These are phyloP conservation scores for Drosophila parvula DNA, from an alignment of 1,140 invertebrate genomes.

Conservation along the genomic window DNA sequence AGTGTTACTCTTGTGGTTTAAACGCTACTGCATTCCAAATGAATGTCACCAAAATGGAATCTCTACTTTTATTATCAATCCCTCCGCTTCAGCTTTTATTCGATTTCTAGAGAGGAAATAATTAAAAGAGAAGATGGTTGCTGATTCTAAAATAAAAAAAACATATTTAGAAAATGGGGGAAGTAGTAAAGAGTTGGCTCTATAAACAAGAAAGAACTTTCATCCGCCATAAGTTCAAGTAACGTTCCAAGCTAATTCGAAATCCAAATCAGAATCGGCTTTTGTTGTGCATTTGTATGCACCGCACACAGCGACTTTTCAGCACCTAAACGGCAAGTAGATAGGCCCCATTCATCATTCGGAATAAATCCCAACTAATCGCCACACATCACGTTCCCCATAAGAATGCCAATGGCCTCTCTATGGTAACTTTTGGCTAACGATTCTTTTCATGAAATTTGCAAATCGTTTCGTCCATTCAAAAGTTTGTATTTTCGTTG, in stretches of 20 bases:
- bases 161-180: constrained; percentile 5
- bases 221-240: constrained; percentile 4
- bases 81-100: constrained; percentile 14
- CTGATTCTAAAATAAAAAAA: neutral
- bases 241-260: constrained; percentile 1
- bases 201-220: constrained; percentile 3
- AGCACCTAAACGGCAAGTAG: constrained; percentile 42
- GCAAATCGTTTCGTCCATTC: constrained; percentile 51
- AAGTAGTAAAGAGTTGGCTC: constrained; percentile 1
- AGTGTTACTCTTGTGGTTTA: constrained; percentile 35
- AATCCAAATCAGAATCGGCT: neutral
- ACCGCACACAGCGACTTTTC: constrained; percentile 33
- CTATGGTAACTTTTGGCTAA: constrained; percentile 37
- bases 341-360: constrained; percentile 44
- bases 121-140: constrained; percentile 17
- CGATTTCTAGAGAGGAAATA: constrained; percentile 4
- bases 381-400: constrained; percentile 45
- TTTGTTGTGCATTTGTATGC: constrained; percentile 27
- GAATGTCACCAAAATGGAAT: constrained; percentile 6
- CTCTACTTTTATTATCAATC: constrained; percentile 10
- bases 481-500: constrained; percentile 27
- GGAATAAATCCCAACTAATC: constrained; percentile 53
- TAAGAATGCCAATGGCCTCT: constrained; percentile 35
- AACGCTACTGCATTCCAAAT: constrained; percentile 11
- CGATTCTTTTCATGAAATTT: constrained; percentile 55